Evolutionary conservation across 1,140 invertebrate species (phyloP).

Genomic region (Drosophila nikananu): DNA sequence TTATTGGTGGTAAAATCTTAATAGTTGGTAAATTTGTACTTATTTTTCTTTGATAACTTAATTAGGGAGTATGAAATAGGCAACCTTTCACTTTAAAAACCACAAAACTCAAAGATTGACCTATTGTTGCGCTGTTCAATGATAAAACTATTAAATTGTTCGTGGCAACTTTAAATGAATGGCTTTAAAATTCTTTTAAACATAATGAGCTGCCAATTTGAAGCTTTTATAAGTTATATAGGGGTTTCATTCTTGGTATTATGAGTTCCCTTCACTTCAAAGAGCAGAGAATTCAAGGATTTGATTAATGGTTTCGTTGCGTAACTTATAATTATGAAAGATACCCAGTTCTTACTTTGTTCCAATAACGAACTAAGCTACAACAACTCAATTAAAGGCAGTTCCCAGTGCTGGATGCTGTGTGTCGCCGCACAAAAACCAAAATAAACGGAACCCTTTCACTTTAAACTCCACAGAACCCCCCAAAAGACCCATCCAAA

Average conservation of each 20-base stretch:
- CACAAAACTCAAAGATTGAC: neutral
- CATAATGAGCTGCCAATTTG: constrained; percentile 14
- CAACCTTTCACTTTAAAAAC: constrained; percentile 21
- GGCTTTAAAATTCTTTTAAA: constrained; percentile 5
- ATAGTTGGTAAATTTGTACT: neutral
- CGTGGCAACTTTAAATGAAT: constrained; percentile 9
- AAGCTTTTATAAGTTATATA: constrained; percentile 7
- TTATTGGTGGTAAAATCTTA: neutral
- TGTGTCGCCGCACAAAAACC: constrained; percentile 12
- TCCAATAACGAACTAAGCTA: neutral
- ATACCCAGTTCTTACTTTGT: constrained; percentile 6
- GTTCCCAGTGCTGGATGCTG: constrained; percentile 12
- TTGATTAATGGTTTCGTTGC: constrained; percentile 16
- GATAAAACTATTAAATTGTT: constrained; percentile 14
- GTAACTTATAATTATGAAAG: constrained; percentile 9
- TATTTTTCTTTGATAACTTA: constrained; percentile 2
- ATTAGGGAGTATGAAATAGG: neutral
- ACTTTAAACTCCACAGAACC: constrained; percentile 65
- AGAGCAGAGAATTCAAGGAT: neutral
- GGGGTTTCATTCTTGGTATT: neutral
- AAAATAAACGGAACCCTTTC: constrained; percentile 71
- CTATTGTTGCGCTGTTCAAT: constrained; percentile 1
- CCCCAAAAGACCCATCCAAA: constrained; percentile 54
- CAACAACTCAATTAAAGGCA: constrained; percentile 11
- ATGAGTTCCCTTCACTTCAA: constrained; percentile 6